Evolutionary conservation across 2,888 invertebrate species (phyloP).

Genomic region (Theretra japonica): DNA sequence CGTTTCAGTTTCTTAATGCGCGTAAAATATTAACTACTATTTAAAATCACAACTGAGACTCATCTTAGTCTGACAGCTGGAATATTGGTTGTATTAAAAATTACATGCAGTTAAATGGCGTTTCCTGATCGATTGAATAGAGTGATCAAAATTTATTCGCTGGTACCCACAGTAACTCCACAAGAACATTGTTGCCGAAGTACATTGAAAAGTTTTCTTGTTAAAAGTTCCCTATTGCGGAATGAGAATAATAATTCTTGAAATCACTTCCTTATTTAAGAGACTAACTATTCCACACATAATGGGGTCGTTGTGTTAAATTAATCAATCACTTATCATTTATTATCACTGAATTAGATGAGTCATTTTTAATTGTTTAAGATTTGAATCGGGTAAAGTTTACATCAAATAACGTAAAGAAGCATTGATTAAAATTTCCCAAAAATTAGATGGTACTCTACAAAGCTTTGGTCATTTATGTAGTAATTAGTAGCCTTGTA

Average conservation of each 20-base stretch:
- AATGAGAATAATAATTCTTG: constrained; percentile 81
- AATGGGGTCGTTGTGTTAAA: neutral
- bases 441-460: too few relatives aligned
- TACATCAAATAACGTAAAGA: too few relatives aligned
- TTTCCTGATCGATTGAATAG: constrained; percentile 59
- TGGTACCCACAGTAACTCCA: constrained; percentile 71
- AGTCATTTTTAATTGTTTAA: too few relatives aligned
- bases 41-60: neutral
- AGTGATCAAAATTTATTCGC: constrained; percentile 75
- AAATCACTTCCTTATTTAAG: constrained; percentile 76
- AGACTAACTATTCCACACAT: constrained; percentile 27
- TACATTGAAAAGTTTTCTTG: constrained; percentile 82
- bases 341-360: too few relatives aligned
- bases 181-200: constrained; percentile 74
- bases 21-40: neutral
- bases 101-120: constrained; percentile 9
- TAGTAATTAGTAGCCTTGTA: too few relatives aligned
- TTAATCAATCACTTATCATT: constrained; percentile 45
- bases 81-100: constrained; percentile 1
- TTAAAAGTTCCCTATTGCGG: constrained; percentile 82
- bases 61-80: neutral
- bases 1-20: neutral
- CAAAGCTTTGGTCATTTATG: too few relatives aligned
- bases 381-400: too few relatives aligned
- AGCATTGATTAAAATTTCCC: too few relatives aligned